Base-by-base conservation (phyloP, 2,113 vertebrate genomes). In the Esox niger region DNA sequence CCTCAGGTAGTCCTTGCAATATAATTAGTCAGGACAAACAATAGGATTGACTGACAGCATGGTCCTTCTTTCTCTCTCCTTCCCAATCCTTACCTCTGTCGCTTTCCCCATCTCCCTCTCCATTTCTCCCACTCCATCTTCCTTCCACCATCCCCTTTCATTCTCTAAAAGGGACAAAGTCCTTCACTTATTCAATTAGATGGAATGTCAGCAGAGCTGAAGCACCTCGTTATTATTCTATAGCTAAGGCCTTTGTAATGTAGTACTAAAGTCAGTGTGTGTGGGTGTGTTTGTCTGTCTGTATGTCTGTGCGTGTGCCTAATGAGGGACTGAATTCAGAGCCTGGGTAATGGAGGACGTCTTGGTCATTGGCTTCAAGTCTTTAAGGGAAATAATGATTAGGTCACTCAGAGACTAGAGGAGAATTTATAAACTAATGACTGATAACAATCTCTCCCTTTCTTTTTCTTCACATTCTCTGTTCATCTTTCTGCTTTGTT, bases 401-500 rank as follows among this genome's bases (percentile, higher is more conserved):
- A 63, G 21, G 68, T 70, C 63, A 56, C 25, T 59, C n/a, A 15
- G 46, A 72, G 60, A 25, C 69, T 23, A 43, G 29, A 64, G 52
- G 61, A 66, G 32, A 57, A 67, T 15, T 49, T 66, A 30, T 56
- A 7, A 61, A 66, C 64, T 71, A 69, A 73, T 66, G 31, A 30
- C 23, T 66, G 64, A 84, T 57, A 69, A 61, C 54, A 74, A 77
- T 76, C 72, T 76, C 33, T 76, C 76, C 78, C 27, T 52, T 52
- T 2, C 17, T 2, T 23, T 52, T 11, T n/a, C n/a, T 52, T 52
- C 7, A 52, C 17, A 9, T 21, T 17, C 6, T 20, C 47, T 20
- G 47, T 52, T 52, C 38, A 43, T 76, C 35, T 77, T 79, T 78
- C 76, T 77, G 76, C 79, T 75, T 35, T 17, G 74, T 59, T 69